phyloP scores from a whole-genome alignment of 2,797 vertebrate genomes.

The Mormyrus proboscirostris region DNA sequence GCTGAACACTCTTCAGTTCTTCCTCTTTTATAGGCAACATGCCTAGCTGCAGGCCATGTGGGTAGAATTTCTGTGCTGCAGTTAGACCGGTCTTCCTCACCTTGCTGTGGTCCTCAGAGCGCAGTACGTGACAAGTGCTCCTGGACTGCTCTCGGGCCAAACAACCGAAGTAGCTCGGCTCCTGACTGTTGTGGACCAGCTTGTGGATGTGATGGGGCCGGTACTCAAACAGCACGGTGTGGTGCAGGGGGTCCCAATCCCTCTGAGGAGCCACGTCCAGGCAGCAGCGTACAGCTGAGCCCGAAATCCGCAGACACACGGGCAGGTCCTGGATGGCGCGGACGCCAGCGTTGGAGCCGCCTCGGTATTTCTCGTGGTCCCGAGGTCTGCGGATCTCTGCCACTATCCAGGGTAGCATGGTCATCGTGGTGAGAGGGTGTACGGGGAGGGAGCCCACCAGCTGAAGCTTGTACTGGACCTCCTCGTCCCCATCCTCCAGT shows the following conservation, averaged over 20 bases:
- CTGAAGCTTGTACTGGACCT: slow-evolving; percentile 69
- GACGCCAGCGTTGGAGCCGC: neutral
- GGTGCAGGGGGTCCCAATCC: slow-evolving; percentile 81
- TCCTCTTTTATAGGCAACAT: neutral
- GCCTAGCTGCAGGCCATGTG: neutral
- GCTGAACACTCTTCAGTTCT: neutral
- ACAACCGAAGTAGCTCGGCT: slow-evolving; percentile 84
- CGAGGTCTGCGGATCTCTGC: slow-evolving; percentile 70
- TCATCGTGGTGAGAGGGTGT: slow-evolving; percentile 82
- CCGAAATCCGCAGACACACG: slow-evolving; percentile 68
- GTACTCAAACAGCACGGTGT: slow-evolving; percentile 75
- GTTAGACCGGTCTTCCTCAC: slow-evolving; percentile 51
- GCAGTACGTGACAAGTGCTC: slow-evolving; percentile 85
- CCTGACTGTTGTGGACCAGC: slow-evolving; percentile 86
- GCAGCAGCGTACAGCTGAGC: slow-evolving; percentile 67
- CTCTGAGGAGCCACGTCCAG: slow-evolving; percentile 52
- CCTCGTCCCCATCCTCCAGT: slow-evolving; percentile 44
- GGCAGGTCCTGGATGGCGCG: slow-evolving; percentile 29
- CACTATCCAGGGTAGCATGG: slow-evolving; percentile 93
- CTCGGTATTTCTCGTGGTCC: neutral
- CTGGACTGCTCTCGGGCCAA: slow-evolving; percentile 62
- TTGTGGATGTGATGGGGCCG: slow-evolving; percentile 78
- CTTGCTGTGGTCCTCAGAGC: slow-evolving; percentile 73
- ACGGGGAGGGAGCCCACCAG: slow-evolving; percentile 74
- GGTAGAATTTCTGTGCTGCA: neutral